Base-by-base conservation (phyloP, 1,140 invertebrate species). In the Maniola jurtina region DNA sequence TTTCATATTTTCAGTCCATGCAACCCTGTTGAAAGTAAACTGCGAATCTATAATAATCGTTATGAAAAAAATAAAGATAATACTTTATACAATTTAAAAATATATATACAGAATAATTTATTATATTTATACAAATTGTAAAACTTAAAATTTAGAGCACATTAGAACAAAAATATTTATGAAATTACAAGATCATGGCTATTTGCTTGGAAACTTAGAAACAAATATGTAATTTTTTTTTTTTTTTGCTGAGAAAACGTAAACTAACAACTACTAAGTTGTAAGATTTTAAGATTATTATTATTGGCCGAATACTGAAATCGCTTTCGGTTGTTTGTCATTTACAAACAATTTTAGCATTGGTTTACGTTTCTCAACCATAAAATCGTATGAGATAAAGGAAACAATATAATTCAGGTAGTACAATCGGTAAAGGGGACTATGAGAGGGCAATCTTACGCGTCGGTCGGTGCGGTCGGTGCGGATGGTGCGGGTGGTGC, bases 21-120 rank as follows among this genome's bases (percentile, higher is more conserved):
- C 52, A 55, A 55, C 52, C 52, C 52, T 55, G 52, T 55, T 55
- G 25, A 55, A 55, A 55, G 52, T 55, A 55, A 55, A 55, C 25
- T 34, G 52, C 33, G 6, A 55, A 55, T 55, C 33, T 15, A 34
- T 55, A 11, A 8, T 16, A 55, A 33, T 25, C 6, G 34, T 55
- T 34, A 16, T 16, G 52, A 50, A 11, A 25, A 34, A 34, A 55
- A 16, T 2, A 11, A 6, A 50, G 15, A 50, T 3, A 6, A 14
- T 34, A 34, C 16, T 55, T 55, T 55, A 55, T 55, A 55, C 52
- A 34, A 34, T 33, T 34, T 55, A 25, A 55, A 55, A 34, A 52
- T 48, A 52, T 55, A 54, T 54, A 55, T 55, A 55, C 52, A 55
- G 10, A 55, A 55, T 55, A 55, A 55, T 34, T 55, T 55, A 34